Conservation (phyloP, 2,888 invertebrate genomes). For the Beris chalybata region DNA sequence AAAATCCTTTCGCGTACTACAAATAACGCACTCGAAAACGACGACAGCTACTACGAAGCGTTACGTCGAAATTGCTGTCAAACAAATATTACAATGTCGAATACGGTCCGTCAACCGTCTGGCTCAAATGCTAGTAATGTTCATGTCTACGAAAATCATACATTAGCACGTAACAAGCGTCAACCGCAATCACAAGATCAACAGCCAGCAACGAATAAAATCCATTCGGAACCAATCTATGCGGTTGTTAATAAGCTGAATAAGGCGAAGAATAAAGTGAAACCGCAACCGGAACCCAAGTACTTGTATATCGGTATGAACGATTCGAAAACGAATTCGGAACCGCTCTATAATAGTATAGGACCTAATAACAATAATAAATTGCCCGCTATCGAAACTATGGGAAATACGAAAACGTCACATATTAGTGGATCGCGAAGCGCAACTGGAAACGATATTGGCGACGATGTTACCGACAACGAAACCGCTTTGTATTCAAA, state of each 20-base stretch:
- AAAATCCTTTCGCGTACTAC: conserved; percentile 30
- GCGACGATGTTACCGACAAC: conserved; percentile 45
- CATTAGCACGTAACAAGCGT: conserved; percentile 33
- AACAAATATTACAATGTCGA: conserved; percentile 34
- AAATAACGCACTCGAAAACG: conserved; percentile 28
- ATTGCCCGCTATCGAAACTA: conserved; percentile 41
- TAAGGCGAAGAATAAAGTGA: conserved; percentile 55
- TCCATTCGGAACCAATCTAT: conserved; percentile 49
- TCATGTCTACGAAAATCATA: conserved; percentile 27
- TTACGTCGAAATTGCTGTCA: conserved; percentile 40
- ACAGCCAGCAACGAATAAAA: neutral
- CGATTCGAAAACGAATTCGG: conserved; percentile 43
- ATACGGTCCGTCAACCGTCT: conserved; percentile 21
- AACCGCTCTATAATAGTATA: conserved; percentile 37
- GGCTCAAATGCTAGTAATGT: conserved; percentile 1
- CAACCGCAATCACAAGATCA: conserved; percentile 33
- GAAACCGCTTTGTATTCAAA: conserved; percentile 53
- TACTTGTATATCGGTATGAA: conserved; percentile 46
- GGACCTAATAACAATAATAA: conserved; percentile 39
- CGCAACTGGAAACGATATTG: conserved; percentile 14
- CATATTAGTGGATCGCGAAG: conserved; percentile 11
- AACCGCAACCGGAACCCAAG: conserved; percentile 43
- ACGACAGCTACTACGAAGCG: conserved; percentile 41
- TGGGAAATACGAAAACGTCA: conserved; percentile 42
- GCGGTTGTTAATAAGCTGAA: conserved; percentile 57